Percentiles rank a stretch among this genome's conserved stretches.
These are phyloP conservation scores for Pangasius djambal DNA, from an alignment of 2,797 vertebrate genomes.

Conservation along the genomic window DNA sequence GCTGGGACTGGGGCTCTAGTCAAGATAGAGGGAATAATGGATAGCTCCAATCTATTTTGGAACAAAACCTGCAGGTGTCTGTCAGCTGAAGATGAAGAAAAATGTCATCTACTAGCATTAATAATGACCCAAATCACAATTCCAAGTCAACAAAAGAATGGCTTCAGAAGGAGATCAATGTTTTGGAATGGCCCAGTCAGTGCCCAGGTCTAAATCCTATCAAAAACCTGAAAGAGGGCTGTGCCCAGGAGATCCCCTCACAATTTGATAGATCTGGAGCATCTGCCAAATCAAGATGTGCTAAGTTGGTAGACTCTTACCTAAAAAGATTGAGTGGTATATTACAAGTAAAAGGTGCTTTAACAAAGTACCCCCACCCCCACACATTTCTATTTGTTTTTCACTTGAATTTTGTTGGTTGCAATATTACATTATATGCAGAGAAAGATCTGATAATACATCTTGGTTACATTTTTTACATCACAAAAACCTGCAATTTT, in stretches of 20 bases:
- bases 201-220: neutral
- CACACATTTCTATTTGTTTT: neutral
- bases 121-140: neutral
- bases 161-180: neutral
- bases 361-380: neutral
- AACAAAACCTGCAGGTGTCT: neutral
- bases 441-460: neutral
- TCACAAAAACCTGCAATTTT: neutral
- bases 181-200: neutral
- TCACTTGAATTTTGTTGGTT: neutral
- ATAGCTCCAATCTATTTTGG: neutral
- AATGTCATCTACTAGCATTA: neutral
- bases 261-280: neutral
- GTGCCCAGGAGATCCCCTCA: neutral
- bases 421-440: neutral
- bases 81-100: neutral
- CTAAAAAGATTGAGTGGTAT: neutral
- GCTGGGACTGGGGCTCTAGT: neutral
- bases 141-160: neutral
- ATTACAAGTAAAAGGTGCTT: neutral
- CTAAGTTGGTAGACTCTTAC: neutral
- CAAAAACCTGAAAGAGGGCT: neutral
- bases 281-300: neutral
- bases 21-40: neutral
- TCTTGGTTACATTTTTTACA: neutral